A percentile compares a stretch with the other conserved stretches of the same genome.
Evolutionary conservation across 1,140 invertebrate species (phyloP).

Genomic region (Dreissena rostriformis): DNA sequence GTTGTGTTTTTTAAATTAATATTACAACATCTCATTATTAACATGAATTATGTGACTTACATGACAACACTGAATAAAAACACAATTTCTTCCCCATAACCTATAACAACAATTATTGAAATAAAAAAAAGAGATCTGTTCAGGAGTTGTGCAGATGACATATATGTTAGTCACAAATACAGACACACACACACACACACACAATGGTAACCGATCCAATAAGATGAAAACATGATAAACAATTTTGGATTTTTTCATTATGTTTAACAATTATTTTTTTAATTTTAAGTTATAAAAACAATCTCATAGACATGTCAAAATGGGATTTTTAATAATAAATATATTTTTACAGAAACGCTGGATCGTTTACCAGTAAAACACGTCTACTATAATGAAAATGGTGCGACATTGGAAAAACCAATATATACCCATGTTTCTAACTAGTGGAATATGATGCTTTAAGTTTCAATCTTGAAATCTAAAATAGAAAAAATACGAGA

Average conservation of each 20-base stretch:
- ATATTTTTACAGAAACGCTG: background rate
- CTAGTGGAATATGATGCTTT: slow-evolving; percentile 36
- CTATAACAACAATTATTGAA: too few species aligned
- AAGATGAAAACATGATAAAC: too few species aligned
- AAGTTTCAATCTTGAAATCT: slow-evolving; percentile 45
- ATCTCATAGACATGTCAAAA: background rate
- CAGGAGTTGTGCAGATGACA: too few species aligned
- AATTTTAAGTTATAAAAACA: background rate
- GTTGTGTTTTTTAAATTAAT: too few species aligned
- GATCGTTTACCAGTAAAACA: background rate
- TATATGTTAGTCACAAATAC: background rate
- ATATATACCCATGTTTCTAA: slow-evolving; percentile 43
- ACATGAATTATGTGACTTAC: too few species aligned
- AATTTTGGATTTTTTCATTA: too few species aligned
- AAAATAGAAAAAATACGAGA: slow-evolving; percentile 53
- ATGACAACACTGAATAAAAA: too few species aligned
- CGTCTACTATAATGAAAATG: slow-evolving; percentile 9
- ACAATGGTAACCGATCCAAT: background rate
- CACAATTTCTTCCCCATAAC: too few species aligned
- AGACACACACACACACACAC: background rate
- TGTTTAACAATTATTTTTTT: background rate
- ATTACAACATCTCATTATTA: too few species aligned
- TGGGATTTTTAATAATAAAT: background rate
- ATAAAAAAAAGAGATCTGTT: too few species aligned
- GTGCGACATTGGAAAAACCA: slow-evolving; percentile 23